Conservation (phyloP, 1,140 invertebrate genomes). For the Drosophila sp. region DNA sequence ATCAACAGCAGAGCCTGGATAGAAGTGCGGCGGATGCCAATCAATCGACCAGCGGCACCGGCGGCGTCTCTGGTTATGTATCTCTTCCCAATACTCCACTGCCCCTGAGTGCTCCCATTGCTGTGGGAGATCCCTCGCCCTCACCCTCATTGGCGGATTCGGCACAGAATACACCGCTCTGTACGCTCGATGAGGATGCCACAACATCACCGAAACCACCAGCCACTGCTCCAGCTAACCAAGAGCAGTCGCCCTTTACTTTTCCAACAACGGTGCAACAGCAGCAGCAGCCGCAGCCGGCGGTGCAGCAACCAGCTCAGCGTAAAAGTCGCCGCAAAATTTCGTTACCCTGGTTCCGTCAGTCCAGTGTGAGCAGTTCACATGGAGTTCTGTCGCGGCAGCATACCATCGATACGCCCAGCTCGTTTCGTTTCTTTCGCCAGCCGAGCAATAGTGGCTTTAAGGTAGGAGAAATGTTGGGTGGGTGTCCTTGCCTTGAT, state of each 20-base stretch:
- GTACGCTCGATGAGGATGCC: conserved; percentile 65
- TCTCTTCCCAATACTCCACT: conserved; percentile 67
- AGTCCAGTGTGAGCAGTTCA: conserved; percentile 87
- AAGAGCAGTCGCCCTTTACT: conserved; percentile 69
- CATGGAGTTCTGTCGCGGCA: conserved; percentile 90
- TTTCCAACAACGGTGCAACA: conserved; percentile 57
- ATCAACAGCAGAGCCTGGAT: conserved; percentile 21
- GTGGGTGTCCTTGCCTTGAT: conserved; percentile 29
- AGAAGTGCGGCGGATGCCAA: background rate
- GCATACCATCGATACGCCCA: conserved; percentile 94
- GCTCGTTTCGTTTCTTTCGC: conserved; percentile 87
- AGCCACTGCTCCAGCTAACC: conserved; percentile 24
- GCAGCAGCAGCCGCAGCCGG: conserved; percentile 15
- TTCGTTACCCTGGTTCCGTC: conserved; percentile 94
- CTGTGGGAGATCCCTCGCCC: conserved; percentile 69
- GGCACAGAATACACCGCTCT: conserved; percentile 70
- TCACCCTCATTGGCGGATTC: conserved; percentile 70
- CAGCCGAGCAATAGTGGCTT: conserved; percentile 79
- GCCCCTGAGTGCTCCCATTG: conserved; percentile 61
- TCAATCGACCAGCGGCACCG: conserved; percentile 1
- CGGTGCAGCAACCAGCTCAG: conserved; percentile 84
- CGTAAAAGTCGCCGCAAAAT: conserved; percentile 91
- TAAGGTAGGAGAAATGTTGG: conserved; percentile 78
- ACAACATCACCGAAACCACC: conserved; percentile 62
- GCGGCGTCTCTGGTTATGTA: conserved; percentile 26